Base-by-base conservation (phyloP, 2,113 vertebrate species). In the Mola mola region DNA sequence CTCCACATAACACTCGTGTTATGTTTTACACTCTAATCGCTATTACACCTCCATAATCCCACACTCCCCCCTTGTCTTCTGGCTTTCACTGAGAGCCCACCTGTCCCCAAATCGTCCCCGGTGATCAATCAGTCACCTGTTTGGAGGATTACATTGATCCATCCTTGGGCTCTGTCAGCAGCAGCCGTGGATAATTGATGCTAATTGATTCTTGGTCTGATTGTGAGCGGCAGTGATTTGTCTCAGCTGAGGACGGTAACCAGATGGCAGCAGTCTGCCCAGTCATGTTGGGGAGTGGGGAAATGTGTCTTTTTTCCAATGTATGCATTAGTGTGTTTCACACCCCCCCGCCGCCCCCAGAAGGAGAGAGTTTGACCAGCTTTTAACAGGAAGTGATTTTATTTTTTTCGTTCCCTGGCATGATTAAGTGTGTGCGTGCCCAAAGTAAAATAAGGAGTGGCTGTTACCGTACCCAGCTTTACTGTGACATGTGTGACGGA, bases 211-310 rank as follows among this genome's bases (percentile, higher is more conserved):
- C 57, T 15, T 29, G 17, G 59, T 70, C 38, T 65, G 51, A 72
- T 79, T 75, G 66, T 71, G 52, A 60, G 66, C 10, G 37, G 77
- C 69, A 41, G 77, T 69, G 73, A 89, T 87, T 83, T 76, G 79
- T 87, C 74, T 82, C 57, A 49, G 59, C 42, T 36, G 66, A 64
- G 64, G 83, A 81, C 72, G 60, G 63, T 67, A 63, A 67, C 78
- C 88, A 89, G 86, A 88, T 88, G 87, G 83, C 71, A 52, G 40
- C 70, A 72, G 75, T 60, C 61, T 80, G 68, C 24, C 52, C 69
- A 59, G 70, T 85, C 57, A 75, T 67, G 66, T 33, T 21, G 1
- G n/a, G 6, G n/a, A 53, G 37, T 33, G 29, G 49, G 51, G 41
- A 51, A 16, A 47, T 24, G 34, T 24, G 9, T 4, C 42, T 41